Base-by-base conservation (phyloP, 2,113 vertebrate genomes). In the Pollachius pollachius region DNA sequence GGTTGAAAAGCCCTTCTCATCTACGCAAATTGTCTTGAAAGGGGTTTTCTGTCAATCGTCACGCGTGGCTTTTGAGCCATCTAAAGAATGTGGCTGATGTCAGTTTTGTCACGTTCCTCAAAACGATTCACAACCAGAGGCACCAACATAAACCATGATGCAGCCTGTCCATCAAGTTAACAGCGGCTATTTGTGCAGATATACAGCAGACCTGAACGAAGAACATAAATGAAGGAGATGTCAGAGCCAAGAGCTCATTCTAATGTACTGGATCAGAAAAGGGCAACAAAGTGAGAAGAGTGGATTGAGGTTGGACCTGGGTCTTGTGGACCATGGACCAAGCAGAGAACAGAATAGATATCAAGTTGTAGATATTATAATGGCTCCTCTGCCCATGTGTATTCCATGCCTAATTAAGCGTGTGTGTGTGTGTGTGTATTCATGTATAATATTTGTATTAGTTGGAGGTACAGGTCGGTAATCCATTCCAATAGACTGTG, bases 341-440 rank as follows among this genome's bases (percentile, higher is more conserved):
- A 15, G 64, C 56, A 15, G 18, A 48, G 41, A 13, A 15, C 73
- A 25, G 17, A 34, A n/a, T 62, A 48, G 59, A 0, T 69, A 75
- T 73, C 74, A 79, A 72, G 74, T 77, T 79, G 37, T 67, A 78
- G 69, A 78, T 70, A 68, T 34, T 62, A 11, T 71, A n/a, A 57
- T 17, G 15, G 5, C n/a, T 66, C 21, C 60, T 62, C 12, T 25
- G 21, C 60, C 13, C 19, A 34, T 68, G 19, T 3, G 15, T 4
- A 56, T 8, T 67, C 48, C 23, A 18, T 27, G 52, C 19, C 11
- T 67, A 19, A 17, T 25, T 25, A 30, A n/a, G 58, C 62, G 12
- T 62, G 27, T 16, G 19, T 68, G 19, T 66, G 37, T 62, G 6
- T 75, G 67, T 69, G 64, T 23, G 54, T 72, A 25, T 41, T 5